phyloP scores from a whole-genome alignment of 2,797 vertebrate species.

The Lateolabrax maculatus region DNA sequence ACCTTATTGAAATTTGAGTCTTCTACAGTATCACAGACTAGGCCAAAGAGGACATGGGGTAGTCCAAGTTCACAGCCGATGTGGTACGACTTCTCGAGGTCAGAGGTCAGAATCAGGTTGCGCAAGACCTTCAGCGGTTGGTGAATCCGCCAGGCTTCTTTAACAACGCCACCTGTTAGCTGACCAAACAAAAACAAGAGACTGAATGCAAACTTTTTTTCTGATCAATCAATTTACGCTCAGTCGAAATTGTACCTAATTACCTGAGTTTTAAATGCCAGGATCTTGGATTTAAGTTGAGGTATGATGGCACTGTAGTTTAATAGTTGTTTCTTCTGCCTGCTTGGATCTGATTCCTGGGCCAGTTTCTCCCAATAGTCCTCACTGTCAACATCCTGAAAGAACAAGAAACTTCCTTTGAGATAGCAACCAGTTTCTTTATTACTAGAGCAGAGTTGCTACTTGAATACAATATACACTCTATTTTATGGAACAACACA shows the following conservation, averaged over 20 bases:
- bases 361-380: conserved; percentile 87
- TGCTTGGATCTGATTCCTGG: conserved; percentile 74
- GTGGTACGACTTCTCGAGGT: conserved; percentile 69
- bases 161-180: conserved; percentile 84
- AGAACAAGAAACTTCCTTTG: conserved; percentile 24
- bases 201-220: background rate
- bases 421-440: background rate
- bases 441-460: background rate
- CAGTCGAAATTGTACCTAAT: background rate
- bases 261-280: conserved; percentile 87
- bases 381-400: conserved; percentile 86
- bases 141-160: conserved; percentile 80
- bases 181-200: conserved; percentile 61
- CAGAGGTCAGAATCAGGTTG: conserved; percentile 82
- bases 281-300: conserved; percentile 80
- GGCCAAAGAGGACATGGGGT: conserved; percentile 83
- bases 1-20: conserved; percentile 85
- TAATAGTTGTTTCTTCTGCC: conserved; percentile 62
- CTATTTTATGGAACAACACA: background rate
- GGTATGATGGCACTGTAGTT: conserved; percentile 77
- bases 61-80: conserved; percentile 83
- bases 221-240: background rate
- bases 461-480: background rate
- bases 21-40: conserved; percentile 84
- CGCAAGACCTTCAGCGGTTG: conserved; percentile 82